Conservation (phyloP, 2,797 vertebrate species). For the Eulemur albifrons region DNA sequence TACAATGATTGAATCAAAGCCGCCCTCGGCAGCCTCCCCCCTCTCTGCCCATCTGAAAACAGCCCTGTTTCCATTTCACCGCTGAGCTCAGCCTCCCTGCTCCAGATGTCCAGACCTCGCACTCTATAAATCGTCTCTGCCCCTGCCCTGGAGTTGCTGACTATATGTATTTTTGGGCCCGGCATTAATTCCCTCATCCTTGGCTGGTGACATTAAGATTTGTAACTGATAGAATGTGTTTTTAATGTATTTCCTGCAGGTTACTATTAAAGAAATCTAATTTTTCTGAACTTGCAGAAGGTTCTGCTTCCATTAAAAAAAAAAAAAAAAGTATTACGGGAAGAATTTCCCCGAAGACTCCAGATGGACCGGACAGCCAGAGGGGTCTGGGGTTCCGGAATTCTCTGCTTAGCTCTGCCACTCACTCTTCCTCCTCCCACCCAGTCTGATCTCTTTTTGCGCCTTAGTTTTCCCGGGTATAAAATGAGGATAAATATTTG, state of each 20-base stretch:
- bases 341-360: conserved; percentile 48
- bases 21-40: conserved; percentile 26
- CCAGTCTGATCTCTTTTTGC: background rate
- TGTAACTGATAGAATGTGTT: conserved; percentile 80
- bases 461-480: conserved; percentile 56
- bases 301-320: conserved; percentile 70
- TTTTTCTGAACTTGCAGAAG: conserved; percentile 76
- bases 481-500: conserved; percentile 78
- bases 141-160: conserved; percentile 67
- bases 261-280: conserved; percentile 78
- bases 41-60: conserved; percentile 22
- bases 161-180: conserved; percentile 68
- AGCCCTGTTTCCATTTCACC: conserved; percentile 60
- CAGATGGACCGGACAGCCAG: background rate
- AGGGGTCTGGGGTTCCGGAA: background rate
- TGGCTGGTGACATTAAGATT: conserved; percentile 79
- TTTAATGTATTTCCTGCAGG: conserved; percentile 84
- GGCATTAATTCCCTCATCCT: conserved; percentile 78
- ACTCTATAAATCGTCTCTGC: conserved; percentile 78
- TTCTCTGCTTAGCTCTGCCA: background rate
- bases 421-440: background rate
- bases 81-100: conserved; percentile 60
- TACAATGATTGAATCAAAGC: conserved; percentile 60
- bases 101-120: conserved; percentile 60
- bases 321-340: conserved; percentile 29